Base-by-base conservation (phyloP, 2,797 vertebrate species). In the Sardinella longiceps region DNA sequence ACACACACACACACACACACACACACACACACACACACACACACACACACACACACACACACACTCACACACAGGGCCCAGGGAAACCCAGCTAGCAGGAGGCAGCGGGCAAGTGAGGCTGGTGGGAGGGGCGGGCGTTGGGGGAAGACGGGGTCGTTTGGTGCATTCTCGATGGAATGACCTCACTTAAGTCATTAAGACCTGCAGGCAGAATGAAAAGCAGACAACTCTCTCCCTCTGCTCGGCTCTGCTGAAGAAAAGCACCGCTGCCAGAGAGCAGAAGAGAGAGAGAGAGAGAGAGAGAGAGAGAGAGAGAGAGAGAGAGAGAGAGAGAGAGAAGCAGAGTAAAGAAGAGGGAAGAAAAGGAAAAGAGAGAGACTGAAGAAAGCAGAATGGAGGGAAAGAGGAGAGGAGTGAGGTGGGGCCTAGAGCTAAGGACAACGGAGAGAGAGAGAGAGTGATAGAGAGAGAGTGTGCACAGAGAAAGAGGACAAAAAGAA, bases 131-230 rank as follows among this genome's bases (percentile, higher is more conserved):
- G 30, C 33, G 12, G 50, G 2, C 2, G 0, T 15, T 18, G 50
- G 81, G 86, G 80, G 84, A 60, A 83, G 33, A 83, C 81, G 82
- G 87, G 92, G 90, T 92, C 90, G 92, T 88, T 92, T 89, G 84
- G 92, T 92, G 86, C 88, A 3, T 91, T 94, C 88, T 92, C 88
- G 87, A 90, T 93, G 92, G 89, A 91, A 93, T 94, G 87, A 95
- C 94, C 90, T 95, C 93, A 93, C 89, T 92, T 89, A 89, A 93
- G 92, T 90, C 90, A 91, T 92, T 92, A 93, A 91, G 88, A 93
- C 84, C 90, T 90, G 51, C 88, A 90, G 91, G 90, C 89, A 83
- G 90, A 93, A 93, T 94, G 92, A 92, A 92, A 95, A 94, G 91
- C 94, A 94, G 93, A 91, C 93, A 83, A 89, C 74, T 30, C 81